A percentile compares a stretch with the other conserved stretches of the same genome.
Evolutionary conservation across 1,140 invertebrate species (phyloP).

Genomic region (Drosophila santomea): DNA sequence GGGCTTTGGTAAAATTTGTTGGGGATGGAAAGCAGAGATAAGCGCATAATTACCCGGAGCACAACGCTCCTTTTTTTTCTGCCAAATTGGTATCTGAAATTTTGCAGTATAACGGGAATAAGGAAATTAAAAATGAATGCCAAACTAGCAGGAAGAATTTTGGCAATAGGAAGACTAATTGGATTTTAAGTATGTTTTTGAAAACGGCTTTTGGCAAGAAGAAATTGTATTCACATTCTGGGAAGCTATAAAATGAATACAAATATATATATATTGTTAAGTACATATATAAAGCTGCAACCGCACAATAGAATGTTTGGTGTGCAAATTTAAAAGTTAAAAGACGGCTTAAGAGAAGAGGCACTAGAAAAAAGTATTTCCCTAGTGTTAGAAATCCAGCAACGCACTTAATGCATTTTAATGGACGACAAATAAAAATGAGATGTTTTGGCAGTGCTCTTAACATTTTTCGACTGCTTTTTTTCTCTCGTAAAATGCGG

Average conservation of each 20-base stretch:
- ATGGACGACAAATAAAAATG: constrained; percentile 64
- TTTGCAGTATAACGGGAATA: constrained; percentile 31
- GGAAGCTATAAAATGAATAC: neutral
- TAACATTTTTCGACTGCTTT: constrained; percentile 38
- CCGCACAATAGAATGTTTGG: neutral
- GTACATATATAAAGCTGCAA: neutral
- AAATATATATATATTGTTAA: neutral
- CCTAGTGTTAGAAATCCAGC: neutral
- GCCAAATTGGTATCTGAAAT: neutral
- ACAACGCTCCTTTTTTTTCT: constrained; percentile 42
- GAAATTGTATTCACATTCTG: neutral
- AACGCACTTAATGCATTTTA: constrained; percentile 68
- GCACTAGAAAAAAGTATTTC: neutral
- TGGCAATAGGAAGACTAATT: constrained; percentile 12
- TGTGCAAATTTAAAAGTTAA: no score
- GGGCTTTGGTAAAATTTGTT: constrained; percentile 1
- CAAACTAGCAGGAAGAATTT: constrained; percentile 44
- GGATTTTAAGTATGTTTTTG: neutral
- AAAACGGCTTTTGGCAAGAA: neutral
- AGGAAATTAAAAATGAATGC: constrained; percentile 70
- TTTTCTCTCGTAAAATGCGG: constrained; percentile 27
- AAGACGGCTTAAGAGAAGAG: no score
- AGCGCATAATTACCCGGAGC: constrained; percentile 70
- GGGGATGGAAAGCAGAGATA: constrained; percentile 62
- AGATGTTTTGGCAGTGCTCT: constrained; percentile 58